Percentiles rank a stretch among this genome's conserved stretches.
These are phyloP conservation scores for Magallana gigas DNA, from an alignment of 1,140 invertebrate species.

Conservation along the genomic window DNA sequence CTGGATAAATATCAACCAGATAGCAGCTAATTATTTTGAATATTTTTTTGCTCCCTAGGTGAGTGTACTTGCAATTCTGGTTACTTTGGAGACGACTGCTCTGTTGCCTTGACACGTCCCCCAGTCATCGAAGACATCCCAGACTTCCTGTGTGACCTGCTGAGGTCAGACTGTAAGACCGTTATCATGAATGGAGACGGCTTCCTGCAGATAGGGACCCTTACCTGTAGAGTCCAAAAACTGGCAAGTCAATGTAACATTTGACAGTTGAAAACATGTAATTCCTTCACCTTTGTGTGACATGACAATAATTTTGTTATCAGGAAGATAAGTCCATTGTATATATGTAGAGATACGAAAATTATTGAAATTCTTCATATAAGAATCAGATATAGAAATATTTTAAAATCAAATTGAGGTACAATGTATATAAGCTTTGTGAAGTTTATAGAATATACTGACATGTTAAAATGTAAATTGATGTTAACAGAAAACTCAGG, in stretches of 20 bases:
- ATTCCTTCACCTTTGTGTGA: too few relatives aligned
- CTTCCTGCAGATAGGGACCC: constrained; percentile 50
- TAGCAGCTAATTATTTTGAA: not conserved
- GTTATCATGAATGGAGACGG: constrained; percentile 59
- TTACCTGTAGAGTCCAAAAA: constrained; percentile 53
- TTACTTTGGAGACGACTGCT: constrained; percentile 63
- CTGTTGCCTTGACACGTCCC: constrained; percentile 37
- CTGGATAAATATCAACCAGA: not conserved
- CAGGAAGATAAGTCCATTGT: too few relatives aligned
- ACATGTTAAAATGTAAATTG: too few relatives aligned
- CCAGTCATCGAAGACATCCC: constrained; percentile 51
- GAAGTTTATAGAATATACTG: too few relatives aligned
- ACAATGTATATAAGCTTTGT: too few relatives aligned
- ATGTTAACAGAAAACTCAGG: not conserved
- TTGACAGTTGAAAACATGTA: too few relatives aligned
- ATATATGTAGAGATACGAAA: too few relatives aligned
- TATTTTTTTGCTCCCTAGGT: constrained; percentile 47
- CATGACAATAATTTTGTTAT: too few relatives aligned
- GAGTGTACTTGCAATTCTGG: constrained; percentile 59
- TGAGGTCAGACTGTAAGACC: constrained; percentile 56
- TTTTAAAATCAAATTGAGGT: too few relatives aligned
- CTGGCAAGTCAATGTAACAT: constrained; percentile 45
- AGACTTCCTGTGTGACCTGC: constrained; percentile 58
- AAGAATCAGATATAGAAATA: too few relatives aligned
- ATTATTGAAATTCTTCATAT: too few relatives aligned